These are phyloP conservation scores for Rhabdomys dilectus DNA, from an alignment of 2,113 vertebrate genomes.

Conservation along the genomic window DNA sequence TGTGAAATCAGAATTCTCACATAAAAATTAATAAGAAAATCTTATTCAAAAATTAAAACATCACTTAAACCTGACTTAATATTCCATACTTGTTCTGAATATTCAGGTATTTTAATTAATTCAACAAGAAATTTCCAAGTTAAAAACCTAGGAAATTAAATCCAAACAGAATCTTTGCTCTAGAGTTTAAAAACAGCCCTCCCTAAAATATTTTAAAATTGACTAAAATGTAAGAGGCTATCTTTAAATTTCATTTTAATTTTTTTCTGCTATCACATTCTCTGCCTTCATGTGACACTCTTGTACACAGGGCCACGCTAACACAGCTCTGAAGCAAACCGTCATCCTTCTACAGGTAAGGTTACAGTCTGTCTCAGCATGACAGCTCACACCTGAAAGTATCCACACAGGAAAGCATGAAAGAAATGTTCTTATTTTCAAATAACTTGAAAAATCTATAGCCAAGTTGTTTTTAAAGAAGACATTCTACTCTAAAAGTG, in stretches of 20 bases:
- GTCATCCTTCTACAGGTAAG: not conserved
- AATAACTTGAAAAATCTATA: not conserved
- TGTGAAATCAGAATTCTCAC: conserved; percentile 12
- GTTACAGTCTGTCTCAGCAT: not conserved
- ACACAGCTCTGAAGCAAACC: not conserved
- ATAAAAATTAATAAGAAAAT: conserved; percentile 21
- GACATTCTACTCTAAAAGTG: conserved; percentile 22
- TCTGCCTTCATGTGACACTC: not conserved
- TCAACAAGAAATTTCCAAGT: not conserved
- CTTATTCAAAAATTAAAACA: conserved; percentile 23
- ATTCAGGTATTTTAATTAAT: conserved; percentile 8
- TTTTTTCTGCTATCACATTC: not conserved
- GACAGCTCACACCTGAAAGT: not conserved
- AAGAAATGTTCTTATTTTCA: conserved; percentile 55
- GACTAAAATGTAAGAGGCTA: conserved; percentile 16
- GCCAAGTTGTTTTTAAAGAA: conserved; percentile 43
- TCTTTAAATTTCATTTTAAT: not conserved
- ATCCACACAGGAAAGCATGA: not conserved
- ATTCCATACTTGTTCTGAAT: conserved; percentile 28
- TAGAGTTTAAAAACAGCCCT: conserved; percentile 32
- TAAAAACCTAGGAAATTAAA: conserved; percentile 37
- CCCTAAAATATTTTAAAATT: conserved; percentile 23
- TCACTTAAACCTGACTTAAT: not conserved
- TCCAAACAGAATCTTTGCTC: not conserved
- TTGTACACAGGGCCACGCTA: not conserved